Base-by-base conservation (phyloP, 2,888 invertebrate species). In the Drosophila koepferae region DNA sequence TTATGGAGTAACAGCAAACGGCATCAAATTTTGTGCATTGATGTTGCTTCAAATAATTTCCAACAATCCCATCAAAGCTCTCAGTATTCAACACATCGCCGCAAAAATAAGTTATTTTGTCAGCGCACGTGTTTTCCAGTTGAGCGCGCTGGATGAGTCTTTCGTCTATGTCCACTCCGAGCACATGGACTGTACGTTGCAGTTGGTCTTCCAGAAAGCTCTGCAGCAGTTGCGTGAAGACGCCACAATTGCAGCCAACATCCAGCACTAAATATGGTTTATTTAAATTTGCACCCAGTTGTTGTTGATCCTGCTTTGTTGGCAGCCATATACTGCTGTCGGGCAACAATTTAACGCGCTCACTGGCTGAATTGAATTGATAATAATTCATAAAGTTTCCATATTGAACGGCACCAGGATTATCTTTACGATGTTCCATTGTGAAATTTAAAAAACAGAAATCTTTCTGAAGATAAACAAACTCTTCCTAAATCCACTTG, bases 341-440 rank as follows among this genome's bases (percentile, higher is more conserved):
- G 36, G 95, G 95, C 76, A 97, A 93, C 81, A 96, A 94, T 58
- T 94, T 93, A 53, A 96, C 94, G 88, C 97, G 95, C 80, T 95
- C 95, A 67, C 94, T 94, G 31, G 96, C 95, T 62, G 96, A 95
- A 93, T 97, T 96, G 90, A 97, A 97, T 78, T 96, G 94, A 91
- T 98, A 98, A 91, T 97, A 98, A 93, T 97, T 97, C 69, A 97
- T 97, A 86, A 97, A 98, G 93, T 97, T 97, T 61, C 97, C 97
- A 94, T 94, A 95, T 91, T 95, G 95, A 1, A 96, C 96, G 41
- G 97, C 96, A 28, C 97, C 97, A 18, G 97, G 97, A 92, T 97
- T 95, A 64, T 94, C 83, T 4, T 77, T 82, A 2, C 90, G 90
- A n/a, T 80, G 91, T 31, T 92, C 84, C 92, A 92, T 92, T 70